Conservation (phyloP, 2,888 invertebrate species). For the Platycheirus albimanus region DNA sequence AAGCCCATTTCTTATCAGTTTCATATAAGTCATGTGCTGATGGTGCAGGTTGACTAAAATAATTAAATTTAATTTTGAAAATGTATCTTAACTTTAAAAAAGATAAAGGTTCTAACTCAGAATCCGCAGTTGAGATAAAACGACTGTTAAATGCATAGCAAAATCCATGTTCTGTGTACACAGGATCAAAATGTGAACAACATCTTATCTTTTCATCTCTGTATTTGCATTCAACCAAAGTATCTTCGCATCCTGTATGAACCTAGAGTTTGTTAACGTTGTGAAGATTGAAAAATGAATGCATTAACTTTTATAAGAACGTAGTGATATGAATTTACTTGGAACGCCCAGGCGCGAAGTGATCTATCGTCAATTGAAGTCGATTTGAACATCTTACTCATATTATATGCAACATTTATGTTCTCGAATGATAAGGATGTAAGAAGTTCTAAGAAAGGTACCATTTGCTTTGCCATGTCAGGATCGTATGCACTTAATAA, state of each 20-base stretch:
- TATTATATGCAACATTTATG: conserved; percentile 77
- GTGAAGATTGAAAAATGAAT: too few species aligned
- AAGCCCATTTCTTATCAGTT: conserved; percentile 83
- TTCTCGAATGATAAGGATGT: conserved; percentile 82
- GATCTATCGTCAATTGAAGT: conserved; percentile 76
- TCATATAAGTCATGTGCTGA: conserved; percentile 81
- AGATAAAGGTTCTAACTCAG: conserved; percentile 78
- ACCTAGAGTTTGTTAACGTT: conserved; percentile 74
- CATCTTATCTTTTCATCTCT: conserved; percentile 87
- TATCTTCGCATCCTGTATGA: conserved; percentile 84
- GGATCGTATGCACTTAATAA: conserved; percentile 78
- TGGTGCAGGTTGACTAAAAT: conserved; percentile 76
- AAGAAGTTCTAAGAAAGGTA: conserved; percentile 81
- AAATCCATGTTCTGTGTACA: conserved; percentile 90
- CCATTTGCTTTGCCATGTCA: conserved; percentile 75
- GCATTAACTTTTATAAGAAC: neutral
- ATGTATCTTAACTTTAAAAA: conserved; percentile 70
- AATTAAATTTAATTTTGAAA: neutral
- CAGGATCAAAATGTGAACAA: conserved; percentile 86
- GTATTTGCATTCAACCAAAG: conserved; percentile 86
- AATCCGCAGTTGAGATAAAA: conserved; percentile 78
- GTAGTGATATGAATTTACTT: conserved; percentile 71
- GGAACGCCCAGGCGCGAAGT: conserved; percentile 79
- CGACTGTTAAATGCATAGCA: conserved; percentile 88
- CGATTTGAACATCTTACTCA: conserved; percentile 76